phyloP scores from a whole-genome alignment of 2,888 invertebrate genomes.

The Oeneis ivallda region DNA sequence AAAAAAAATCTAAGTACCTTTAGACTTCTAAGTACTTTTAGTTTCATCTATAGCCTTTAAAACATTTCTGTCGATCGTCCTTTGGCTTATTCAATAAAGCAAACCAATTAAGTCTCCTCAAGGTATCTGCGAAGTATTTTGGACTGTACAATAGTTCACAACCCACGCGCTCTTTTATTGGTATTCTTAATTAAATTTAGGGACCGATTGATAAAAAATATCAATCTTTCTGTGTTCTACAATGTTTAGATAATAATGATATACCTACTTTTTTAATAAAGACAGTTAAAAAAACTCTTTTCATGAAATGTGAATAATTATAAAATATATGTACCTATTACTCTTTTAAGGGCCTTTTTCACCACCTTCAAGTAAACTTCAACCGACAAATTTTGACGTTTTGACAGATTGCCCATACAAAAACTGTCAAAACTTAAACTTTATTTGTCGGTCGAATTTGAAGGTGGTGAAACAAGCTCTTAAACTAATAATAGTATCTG shows the following conservation, averaged over 20 bases:
- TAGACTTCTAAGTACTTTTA: not conserved
- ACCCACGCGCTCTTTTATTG: constrained; percentile 9
- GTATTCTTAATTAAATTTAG: constrained; percentile 13
- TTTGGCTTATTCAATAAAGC: constrained; percentile 22
- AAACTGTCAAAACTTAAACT: no score
- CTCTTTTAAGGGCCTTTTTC: no score
- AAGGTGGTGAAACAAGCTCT: no score
- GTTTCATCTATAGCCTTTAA: not conserved
- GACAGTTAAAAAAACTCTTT: no score
- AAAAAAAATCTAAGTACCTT: not conserved
- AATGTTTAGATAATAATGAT: no score
- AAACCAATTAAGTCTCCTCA: constrained; percentile 24
- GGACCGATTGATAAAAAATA: not conserved
- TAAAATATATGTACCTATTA: no score
- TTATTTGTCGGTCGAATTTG: no score
- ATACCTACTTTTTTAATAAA: not conserved
- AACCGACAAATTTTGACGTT: no score
- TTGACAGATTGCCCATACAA: no score
- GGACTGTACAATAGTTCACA: constrained; percentile 2
- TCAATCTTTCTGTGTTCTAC: not conserved
- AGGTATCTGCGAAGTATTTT: constrained; percentile 18
- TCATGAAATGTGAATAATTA: not conserved
- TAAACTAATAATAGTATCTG: no score
- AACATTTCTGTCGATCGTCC: constrained; percentile 11
- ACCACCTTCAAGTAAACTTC: no score